phyloP scores from a whole-genome alignment of 2,888 invertebrate genomes.

The Dryococelus australis region DNA sequence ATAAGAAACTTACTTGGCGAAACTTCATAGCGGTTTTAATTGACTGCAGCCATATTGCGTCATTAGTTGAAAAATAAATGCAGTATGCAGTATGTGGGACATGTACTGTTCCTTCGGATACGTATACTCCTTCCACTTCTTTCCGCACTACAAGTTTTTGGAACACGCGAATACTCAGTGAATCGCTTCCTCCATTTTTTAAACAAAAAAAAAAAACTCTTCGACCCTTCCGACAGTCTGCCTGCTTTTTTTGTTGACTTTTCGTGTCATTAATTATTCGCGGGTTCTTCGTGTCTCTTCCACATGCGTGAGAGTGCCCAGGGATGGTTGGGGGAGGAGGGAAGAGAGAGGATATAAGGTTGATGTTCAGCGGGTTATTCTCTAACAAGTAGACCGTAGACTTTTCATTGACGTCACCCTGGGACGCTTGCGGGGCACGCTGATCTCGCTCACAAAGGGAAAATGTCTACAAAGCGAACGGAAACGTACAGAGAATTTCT shows the following conservation, averaged over 20 bases:
- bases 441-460: not conserved
- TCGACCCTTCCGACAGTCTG: not conserved
- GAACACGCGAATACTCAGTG: no score
- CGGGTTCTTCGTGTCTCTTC: not conserved
- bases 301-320: not conserved
- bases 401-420: not conserved
- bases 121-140: no score
- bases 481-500: not conserved
- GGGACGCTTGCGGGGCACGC: not conserved
- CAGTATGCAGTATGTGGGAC: no score
- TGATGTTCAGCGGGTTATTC: no score
- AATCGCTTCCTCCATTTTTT: no score
- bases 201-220: not conserved
- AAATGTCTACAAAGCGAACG: not conserved
- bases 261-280: not conserved
- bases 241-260: not conserved
- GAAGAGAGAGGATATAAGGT: not conserved
- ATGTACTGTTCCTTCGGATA: no score
- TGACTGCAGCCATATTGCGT: no score
- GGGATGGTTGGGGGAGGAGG: not conserved
- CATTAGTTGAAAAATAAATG: no score
- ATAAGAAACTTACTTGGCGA: no score
- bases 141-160: no score
- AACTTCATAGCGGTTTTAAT: no score
- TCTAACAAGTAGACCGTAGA: not conserved